Conservation (phyloP, 92 coral and sea anemone genomes). For the Plumapathes pennacea region DNA sequence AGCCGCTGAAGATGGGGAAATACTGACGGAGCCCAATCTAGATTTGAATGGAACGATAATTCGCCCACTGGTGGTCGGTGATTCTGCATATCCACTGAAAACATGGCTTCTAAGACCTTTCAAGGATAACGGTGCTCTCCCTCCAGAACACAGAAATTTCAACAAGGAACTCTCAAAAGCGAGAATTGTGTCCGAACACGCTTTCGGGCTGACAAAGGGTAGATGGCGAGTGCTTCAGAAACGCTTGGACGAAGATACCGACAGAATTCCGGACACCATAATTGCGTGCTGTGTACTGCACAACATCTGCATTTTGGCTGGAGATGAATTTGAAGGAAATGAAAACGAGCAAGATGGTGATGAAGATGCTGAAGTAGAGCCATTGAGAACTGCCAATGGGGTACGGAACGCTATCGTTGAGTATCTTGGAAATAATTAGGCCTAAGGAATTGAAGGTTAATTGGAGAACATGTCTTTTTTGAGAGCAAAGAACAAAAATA, state of each 20-base stretch:
- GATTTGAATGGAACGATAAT: conserved; percentile 33
- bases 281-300: conserved; percentile 36
- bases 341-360: background rate
- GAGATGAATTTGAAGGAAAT: conserved; percentile 1
- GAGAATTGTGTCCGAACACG: conserved; percentile 15
- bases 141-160: conserved; percentile 7
- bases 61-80: conserved; percentile 41
- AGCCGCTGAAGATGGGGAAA: conserved; percentile 39
- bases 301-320: conserved; percentile 25
- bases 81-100: conserved; percentile 30
- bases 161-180: conserved; percentile 25
- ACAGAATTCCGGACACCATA: conserved; percentile 29
- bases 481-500: no score
- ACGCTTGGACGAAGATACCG: conserved; percentile 23
- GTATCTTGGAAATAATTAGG: conserved; percentile 6
- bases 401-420: conserved; percentile 9
- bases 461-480: no score
- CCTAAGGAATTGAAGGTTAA: no score
- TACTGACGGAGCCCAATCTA: conserved; percentile 44
- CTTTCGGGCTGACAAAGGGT: conserved; percentile 36
- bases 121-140: conserved; percentile 20
- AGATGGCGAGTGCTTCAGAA: conserved; percentile 26
- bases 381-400: conserved; percentile 7
- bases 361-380: background rate
- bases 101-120: conserved; percentile 33